Evolutionary conservation across 2,113 vertebrate species (phyloP).

Genomic region (Sapayoa aenigma): DNA sequence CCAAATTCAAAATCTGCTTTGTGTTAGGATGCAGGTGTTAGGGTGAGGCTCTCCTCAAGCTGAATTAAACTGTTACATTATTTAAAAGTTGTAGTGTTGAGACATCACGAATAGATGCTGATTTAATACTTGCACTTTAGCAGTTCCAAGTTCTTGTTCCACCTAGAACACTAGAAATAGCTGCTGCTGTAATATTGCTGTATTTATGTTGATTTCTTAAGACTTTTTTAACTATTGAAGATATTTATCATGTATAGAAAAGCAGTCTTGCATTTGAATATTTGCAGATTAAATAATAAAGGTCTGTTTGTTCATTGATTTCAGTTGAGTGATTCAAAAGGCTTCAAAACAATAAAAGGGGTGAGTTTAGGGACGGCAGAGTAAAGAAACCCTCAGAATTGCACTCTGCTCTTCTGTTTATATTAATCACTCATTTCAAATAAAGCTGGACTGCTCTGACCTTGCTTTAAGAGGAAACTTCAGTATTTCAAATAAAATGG

Average conservation of each 20-base stretch:
- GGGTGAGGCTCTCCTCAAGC: neutral
- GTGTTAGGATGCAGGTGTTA: neutral
- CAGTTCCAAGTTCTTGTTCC: neutral
- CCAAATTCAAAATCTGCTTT: neutral
- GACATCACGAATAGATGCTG: neutral
- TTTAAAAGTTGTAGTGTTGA: neutral
- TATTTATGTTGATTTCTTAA: slow-evolving; percentile 30
- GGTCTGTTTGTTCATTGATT: neutral
- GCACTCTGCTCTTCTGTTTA: neutral
- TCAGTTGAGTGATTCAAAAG: neutral
- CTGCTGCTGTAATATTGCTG: neutral
- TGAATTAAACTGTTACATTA: neutral
- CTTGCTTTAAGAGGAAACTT: neutral
- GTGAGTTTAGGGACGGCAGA: neutral
- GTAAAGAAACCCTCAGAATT: neutral
- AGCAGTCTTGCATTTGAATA: neutral
- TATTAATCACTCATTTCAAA: neutral
- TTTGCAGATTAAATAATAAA: slow-evolving; percentile 25
- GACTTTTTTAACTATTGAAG: slow-evolving; percentile 45
- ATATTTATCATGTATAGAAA: neutral
- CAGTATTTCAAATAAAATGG: neutral
- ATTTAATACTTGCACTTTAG: neutral
- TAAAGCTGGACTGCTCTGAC: neutral
- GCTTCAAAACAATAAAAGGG: neutral
- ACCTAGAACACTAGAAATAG: neutral